Conservation (phyloP, 2,888 invertebrate species). For the Sarcophaga variegata region DNA sequence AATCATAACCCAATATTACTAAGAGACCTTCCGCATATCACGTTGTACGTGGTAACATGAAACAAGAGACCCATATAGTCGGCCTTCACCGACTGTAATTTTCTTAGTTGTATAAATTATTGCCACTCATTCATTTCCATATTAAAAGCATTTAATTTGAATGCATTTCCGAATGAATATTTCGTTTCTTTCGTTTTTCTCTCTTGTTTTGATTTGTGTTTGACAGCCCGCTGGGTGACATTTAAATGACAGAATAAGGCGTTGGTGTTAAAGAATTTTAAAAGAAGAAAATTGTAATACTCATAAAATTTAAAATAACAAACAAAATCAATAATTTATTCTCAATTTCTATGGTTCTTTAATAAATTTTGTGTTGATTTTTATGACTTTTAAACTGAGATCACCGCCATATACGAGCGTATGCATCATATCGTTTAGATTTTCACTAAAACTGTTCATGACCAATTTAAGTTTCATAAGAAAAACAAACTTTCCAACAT, state of each 20-base stretch:
- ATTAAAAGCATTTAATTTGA: neutral
- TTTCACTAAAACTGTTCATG: too few relatives aligned
- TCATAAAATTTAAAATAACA: slow-evolving; percentile 16
- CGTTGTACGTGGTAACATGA: too few relatives aligned
- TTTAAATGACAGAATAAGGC: slow-evolving; percentile 55
- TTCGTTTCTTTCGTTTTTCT: neutral
- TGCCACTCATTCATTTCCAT: too few relatives aligned
- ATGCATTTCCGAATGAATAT: neutral
- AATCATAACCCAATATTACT: too few relatives aligned
- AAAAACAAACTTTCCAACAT: slow-evolving; percentile 2
- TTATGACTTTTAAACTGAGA: too few relatives aligned
- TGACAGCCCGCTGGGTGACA: slow-evolving; percentile 57
- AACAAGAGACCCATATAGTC: too few relatives aligned
- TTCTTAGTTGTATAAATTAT: neutral
- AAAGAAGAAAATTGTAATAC: slow-evolving; percentile 40
- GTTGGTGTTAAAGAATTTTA: slow-evolving; percentile 36
- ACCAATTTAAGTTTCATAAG: neutral
- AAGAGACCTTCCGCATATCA: too few relatives aligned
- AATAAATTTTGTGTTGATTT: too few relatives aligned
- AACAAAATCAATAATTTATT: neutral
- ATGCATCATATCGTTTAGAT: too few relatives aligned
- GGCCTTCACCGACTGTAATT: too few relatives aligned
- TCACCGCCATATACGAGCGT: too few relatives aligned
- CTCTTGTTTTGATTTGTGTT: slow-evolving; percentile 50
- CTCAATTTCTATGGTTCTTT: too few relatives aligned